Evolutionary conservation across 2,888 invertebrate genomes (phyloP).

Genomic region (Glyphotaelius pellucidus): DNA sequence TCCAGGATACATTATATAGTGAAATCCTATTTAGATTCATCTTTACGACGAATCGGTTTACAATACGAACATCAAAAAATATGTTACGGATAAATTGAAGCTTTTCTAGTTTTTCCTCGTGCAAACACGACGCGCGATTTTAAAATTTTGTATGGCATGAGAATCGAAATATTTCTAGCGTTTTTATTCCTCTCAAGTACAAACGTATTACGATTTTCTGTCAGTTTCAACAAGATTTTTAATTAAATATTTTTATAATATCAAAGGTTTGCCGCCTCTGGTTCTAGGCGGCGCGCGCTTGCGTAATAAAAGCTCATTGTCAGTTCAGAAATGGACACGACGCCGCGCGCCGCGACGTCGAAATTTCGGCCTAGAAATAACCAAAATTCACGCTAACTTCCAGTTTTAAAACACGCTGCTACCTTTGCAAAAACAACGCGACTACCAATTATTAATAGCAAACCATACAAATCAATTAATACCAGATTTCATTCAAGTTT

Average conservation of each 20-base stretch:
- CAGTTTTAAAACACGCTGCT: background rate
- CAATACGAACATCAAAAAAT: too few species aligned
- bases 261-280: background rate
- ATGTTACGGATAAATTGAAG: too few species aligned
- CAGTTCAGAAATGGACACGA: conserved; percentile 44
- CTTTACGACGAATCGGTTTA: too few species aligned
- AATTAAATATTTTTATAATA: background rate
- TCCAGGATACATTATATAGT: too few species aligned
- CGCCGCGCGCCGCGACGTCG: conserved; percentile 48
- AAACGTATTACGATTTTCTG: background rate
- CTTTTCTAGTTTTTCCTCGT: too few species aligned
- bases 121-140: too few species aligned
- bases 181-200: too few species aligned
- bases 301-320: conserved; percentile 40
- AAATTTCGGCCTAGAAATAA: conserved; percentile 37
- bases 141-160: too few species aligned
- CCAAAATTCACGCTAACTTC: background rate
- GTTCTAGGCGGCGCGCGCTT: conserved; percentile 10
- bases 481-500: background rate
- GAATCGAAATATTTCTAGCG: too few species aligned
- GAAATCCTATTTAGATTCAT: too few species aligned
- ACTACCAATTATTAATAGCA: background rate
- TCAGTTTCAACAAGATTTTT: background rate
- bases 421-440: background rate
- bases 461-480: background rate